Percentiles rank a stretch among this genome's conserved stretches.
Evolutionary conservation across 2,888 invertebrate species (phyloP).

Genomic region (Macaria liturata): DNA sequence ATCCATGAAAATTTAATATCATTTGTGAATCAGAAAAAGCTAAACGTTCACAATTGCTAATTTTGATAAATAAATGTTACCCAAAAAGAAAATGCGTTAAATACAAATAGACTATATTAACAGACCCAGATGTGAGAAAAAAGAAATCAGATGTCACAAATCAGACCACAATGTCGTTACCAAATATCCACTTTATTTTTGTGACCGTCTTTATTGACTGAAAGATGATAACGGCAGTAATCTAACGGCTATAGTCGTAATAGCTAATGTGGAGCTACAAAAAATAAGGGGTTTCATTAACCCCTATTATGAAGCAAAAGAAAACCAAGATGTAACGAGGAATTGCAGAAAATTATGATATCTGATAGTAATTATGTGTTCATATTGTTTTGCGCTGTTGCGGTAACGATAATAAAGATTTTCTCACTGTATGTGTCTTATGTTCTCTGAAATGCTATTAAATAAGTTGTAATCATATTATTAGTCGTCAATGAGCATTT

Average conservation of each 20-base stretch:
- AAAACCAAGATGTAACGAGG: conserved; percentile 12
- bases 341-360: conserved; percentile 18
- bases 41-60: too few relatives aligned
- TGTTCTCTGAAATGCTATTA: too few relatives aligned
- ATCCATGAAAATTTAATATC: too few relatives aligned
- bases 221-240: conserved; percentile 30
- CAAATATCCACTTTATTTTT: conserved; percentile 26
- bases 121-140: too few relatives aligned
- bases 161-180: conserved; percentile 15
- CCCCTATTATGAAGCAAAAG: conserved; percentile 20
- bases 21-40: too few relatives aligned
- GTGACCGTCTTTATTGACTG: conserved; percentile 26
- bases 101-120: too few relatives aligned
- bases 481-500: too few relatives aligned
- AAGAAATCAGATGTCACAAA: conserved; percentile 8
- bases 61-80: too few relatives aligned
- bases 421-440: too few relatives aligned
- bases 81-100: too few relatives aligned
- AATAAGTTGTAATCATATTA: too few relatives aligned
- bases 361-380: conserved; percentile 19
- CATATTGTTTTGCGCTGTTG: conserved; percentile 2
- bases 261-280: conserved; percentile 30
- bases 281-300: conserved; percentile 35
- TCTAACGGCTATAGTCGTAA: conserved; percentile 28
- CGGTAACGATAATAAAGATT: too few relatives aligned